Evolutionary conservation across 2,888 invertebrate species (phyloP).

Genomic region (Chesias legatella): DNA sequence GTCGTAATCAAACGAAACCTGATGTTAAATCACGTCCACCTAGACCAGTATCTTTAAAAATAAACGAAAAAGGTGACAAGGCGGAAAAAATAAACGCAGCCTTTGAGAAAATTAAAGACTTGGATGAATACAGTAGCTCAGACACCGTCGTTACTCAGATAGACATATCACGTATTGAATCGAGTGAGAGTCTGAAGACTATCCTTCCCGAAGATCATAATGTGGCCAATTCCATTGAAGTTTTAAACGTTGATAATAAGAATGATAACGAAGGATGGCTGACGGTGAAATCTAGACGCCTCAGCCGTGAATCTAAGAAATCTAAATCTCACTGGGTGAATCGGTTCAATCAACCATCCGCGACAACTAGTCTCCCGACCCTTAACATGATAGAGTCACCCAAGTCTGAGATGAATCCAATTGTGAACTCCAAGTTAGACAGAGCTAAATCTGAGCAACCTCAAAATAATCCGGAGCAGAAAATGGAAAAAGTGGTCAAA

Average conservation of each 20-base stretch:
- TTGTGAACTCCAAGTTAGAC: slow-evolving; percentile 47
- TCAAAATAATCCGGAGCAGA: slow-evolving; percentile 28
- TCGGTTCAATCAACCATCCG: slow-evolving; percentile 90
- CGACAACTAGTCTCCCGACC: slow-evolving; percentile 90
- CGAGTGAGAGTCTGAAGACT: slow-evolving; percentile 72
- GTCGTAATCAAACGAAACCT: slow-evolving; percentile 47
- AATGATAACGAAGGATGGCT: slow-evolving; percentile 90
- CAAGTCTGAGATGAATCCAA: slow-evolving; percentile 60
- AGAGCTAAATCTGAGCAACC: slow-evolving; percentile 69
- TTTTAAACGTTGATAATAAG: slow-evolving; percentile 64
- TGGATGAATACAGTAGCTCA: slow-evolving; percentile 74
- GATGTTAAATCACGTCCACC: slow-evolving; percentile 54
- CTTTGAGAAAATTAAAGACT: slow-evolving; percentile 58
- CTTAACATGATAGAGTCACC: slow-evolving; percentile 79
- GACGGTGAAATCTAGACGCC: slow-evolving; percentile 89
- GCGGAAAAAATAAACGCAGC: slow-evolving; percentile 42
- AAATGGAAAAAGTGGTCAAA: slow-evolving; percentile 16
- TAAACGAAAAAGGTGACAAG: slow-evolving; percentile 56
- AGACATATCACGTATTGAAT: slow-evolving; percentile 70
- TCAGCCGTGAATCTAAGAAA: slow-evolving; percentile 76
- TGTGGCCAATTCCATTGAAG: slow-evolving; percentile 69
- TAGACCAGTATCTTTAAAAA: slow-evolving; percentile 56
- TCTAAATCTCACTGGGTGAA: slow-evolving; percentile 86
- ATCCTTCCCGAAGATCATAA: slow-evolving; percentile 69
- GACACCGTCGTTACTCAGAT: slow-evolving; percentile 77